These are phyloP conservation scores for Drosophila ercepeae DNA, from an alignment of 1,140 invertebrate genomes.

Conservation along the genomic window DNA sequence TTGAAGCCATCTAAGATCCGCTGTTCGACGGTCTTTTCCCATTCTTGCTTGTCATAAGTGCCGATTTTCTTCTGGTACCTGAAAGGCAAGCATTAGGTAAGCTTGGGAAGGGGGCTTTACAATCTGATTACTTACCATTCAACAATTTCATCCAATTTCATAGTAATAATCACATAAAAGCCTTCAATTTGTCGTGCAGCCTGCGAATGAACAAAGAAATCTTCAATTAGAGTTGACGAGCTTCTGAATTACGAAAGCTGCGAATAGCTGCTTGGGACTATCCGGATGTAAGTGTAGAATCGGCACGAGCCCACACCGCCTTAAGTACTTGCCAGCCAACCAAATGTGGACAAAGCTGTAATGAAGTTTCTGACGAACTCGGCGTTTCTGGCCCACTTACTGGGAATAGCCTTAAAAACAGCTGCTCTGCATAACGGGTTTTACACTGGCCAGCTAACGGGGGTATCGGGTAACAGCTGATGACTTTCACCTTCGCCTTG, in stretches of 20 bases:
- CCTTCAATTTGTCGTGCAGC: slow-evolving; percentile 52
- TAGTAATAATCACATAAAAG: slow-evolving; percentile 77
- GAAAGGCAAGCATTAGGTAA: slow-evolving; percentile 1
- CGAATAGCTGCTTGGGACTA: slow-evolving; percentile 12
- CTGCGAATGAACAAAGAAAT: slow-evolving; percentile 36
- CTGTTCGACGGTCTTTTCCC: slow-evolving; percentile 97
- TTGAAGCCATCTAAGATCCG: slow-evolving; percentile 93
- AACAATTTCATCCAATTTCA: slow-evolving; percentile 84
- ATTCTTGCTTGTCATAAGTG: slow-evolving; percentile 97
- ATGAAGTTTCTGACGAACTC: background rate
- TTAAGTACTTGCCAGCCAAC: background rate
- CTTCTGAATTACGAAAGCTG: slow-evolving; percentile 13
- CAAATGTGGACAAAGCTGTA: background rate
- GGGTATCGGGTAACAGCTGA: slow-evolving; percentile 46
- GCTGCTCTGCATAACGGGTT: slow-evolving; percentile 37
- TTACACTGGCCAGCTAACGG: slow-evolving; percentile 13
- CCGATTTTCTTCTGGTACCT: slow-evolving; percentile 98
- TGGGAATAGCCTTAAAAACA: slow-evolving; percentile 23
- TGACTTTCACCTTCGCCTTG: slow-evolving; percentile 79
- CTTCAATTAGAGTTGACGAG: slow-evolving; percentile 8
- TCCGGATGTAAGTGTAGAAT: slow-evolving; percentile 17
- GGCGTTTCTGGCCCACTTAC: slow-evolving; percentile 14
- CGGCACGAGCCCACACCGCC: background rate
- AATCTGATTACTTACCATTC: slow-evolving; percentile 64
- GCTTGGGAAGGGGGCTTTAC: no score